Evolutionary conservation across 2,113 vertebrate genomes (phyloP).

Genomic region (Mungos mungo): DNA sequence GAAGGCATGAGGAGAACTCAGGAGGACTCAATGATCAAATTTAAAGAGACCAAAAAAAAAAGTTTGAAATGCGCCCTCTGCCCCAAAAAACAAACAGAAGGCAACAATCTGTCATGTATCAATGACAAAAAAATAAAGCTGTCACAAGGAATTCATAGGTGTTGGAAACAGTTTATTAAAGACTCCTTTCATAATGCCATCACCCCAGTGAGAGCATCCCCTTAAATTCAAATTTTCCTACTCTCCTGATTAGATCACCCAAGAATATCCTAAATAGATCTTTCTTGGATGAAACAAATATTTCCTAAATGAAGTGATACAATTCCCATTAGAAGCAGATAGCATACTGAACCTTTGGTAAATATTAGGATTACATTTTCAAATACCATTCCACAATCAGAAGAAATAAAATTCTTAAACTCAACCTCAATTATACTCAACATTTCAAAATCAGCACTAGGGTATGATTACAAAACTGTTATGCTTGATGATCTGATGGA

Average conservation of each 20-base stretch:
- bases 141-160: not conserved
- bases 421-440: not conserved
- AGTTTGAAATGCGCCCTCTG: not conserved
- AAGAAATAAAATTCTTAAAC: not conserved
- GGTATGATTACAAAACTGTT: not conserved
- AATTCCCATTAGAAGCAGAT: not conserved
- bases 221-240: conserved; percentile 2
- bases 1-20: not conserved
- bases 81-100: not conserved
- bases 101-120: not conserved
- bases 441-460: conserved; percentile 12
- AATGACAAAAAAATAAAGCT: not conserved
- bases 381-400: conserved; percentile 31
- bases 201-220: not conserved
- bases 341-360: conserved; percentile 16
- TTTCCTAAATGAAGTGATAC: not conserved
- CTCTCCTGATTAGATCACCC: not conserved
- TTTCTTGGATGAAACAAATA: not conserved
- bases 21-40: not conserved
- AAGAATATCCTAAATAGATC: not conserved
- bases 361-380: conserved; percentile 19
- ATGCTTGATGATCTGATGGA: not conserved
- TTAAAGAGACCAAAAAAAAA: not conserved
- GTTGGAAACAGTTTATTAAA: conserved; percentile 19
- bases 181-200: not conserved